Percentiles rank a stretch among this genome's conserved stretches.
Evolutionary conservation across 2,888 invertebrate genomes (phyloP).

Genomic region (Monochamus alternatus): DNA sequence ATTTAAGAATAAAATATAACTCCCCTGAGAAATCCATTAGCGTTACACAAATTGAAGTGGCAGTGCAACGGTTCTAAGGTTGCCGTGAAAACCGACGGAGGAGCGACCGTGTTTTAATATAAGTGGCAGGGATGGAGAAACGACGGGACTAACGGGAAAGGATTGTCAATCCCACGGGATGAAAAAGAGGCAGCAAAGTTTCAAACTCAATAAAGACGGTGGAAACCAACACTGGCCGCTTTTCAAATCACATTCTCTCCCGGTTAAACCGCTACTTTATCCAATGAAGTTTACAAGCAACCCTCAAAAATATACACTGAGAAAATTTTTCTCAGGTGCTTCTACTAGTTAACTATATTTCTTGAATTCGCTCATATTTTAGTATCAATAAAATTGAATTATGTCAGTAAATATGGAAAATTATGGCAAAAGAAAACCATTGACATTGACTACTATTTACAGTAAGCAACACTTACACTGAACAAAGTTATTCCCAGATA

Average conservation of each 20-base stretch:
- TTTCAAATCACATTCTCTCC: constrained; percentile 55
- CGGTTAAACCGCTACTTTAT: constrained; percentile 45
- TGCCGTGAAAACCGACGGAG: neutral
- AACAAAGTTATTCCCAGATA: too few relatives aligned
- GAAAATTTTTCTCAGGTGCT: neutral
- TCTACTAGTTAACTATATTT: too few relatives aligned
- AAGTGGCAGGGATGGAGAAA: constrained; percentile 30
- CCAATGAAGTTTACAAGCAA: constrained; percentile 44
- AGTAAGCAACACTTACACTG: too few relatives aligned
- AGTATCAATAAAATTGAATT: too few relatives aligned
- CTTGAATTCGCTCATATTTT: too few relatives aligned
- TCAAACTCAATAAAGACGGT: constrained; percentile 56
- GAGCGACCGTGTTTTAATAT: constrained; percentile 41
- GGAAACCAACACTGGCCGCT: constrained; percentile 53
- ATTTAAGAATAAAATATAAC: constrained; percentile 34
- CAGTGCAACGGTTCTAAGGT: constrained; percentile 26
- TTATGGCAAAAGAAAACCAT: too few relatives aligned
- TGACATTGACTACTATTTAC: too few relatives aligned
- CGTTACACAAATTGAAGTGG: constrained; percentile 34
- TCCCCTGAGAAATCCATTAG: constrained; percentile 38
- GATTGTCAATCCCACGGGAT: constrained; percentile 44
- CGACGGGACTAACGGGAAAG: constrained; percentile 35
- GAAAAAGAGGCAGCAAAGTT: constrained; percentile 46
- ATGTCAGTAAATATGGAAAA: too few relatives aligned
- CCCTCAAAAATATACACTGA: constrained; percentile 40